Percentiles rank a stretch among this genome's conserved stretches.
phyloP scores from a whole-genome alignment of 2,113 vertebrate genomes.

The Xenus cinereus region DNA sequence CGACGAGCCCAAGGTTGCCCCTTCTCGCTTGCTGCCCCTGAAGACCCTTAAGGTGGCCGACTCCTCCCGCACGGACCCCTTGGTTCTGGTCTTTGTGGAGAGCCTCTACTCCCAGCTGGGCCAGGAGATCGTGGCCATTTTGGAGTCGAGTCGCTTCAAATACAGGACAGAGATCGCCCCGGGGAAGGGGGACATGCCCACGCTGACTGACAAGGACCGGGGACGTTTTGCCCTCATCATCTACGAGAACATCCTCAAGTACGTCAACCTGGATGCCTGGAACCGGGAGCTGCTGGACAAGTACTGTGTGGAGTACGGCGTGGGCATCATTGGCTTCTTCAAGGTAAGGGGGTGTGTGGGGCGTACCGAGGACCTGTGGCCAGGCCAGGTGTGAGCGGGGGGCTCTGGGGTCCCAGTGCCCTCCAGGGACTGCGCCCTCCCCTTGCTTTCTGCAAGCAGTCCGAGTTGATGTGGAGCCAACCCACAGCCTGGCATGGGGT shows the following conservation, averaged over 20 bases:
- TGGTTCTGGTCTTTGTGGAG: slow-evolving; percentile 97
- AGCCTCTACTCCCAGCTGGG: slow-evolving; percentile 97
- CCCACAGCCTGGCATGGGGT: background rate
- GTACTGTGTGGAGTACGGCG: slow-evolving; percentile 96
- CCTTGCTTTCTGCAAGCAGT: background rate
- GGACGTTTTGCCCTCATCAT: slow-evolving; percentile 94
- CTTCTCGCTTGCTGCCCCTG: slow-evolving; percentile 86
- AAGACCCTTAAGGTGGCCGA: slow-evolving; percentile 77
- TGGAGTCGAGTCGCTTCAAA: slow-evolving; percentile 94
- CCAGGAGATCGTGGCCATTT: slow-evolving; percentile 96
- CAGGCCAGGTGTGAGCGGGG: accelerated
- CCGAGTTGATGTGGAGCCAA: background rate
- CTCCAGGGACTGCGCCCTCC: background rate
- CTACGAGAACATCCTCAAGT: slow-evolving; percentile 97
- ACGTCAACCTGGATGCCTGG: slow-evolving; percentile 96
- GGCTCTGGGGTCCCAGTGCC: background rate
- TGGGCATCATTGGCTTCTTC: slow-evolving; percentile 98
- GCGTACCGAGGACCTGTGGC: accelerated
- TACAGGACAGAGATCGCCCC: slow-evolving; percentile 96
- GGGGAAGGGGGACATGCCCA: slow-evolving; percentile 97
- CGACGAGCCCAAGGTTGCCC: slow-evolving; percentile 82
- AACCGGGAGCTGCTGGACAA: slow-evolving; percentile 98
- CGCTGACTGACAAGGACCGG: slow-evolving; percentile 89
- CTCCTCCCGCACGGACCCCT: slow-evolving; percentile 87
- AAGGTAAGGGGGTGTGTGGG: slow-evolving; percentile 75